Percentiles rank a stretch among this genome's conserved stretches.
Conservation (phyloP, 2,888 invertebrate genomes). For the Mesoligia furuncula region DNA sequence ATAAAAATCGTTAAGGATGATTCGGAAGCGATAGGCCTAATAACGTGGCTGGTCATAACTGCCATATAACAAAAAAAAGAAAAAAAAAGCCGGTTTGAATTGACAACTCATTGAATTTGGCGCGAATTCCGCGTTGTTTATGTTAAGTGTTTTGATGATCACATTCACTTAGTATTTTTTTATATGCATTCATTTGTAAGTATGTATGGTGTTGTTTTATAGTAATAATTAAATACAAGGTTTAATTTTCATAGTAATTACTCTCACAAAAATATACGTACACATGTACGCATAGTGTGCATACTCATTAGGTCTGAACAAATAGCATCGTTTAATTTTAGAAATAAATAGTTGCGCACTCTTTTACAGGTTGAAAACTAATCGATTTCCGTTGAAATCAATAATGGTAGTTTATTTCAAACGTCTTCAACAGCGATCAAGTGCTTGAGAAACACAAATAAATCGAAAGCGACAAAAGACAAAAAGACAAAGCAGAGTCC, state of each 20-base stretch:
- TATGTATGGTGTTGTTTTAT: neutral
- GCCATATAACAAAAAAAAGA: neutral
- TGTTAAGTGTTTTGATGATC: neutral
- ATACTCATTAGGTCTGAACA: neutral
- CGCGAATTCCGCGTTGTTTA: neutral
- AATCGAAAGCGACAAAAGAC: constrained; percentile 25
- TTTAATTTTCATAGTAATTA: neutral
- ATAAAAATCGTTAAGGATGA: constrained; percentile 68
- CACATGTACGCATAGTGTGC: neutral
- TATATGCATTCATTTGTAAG: neutral
- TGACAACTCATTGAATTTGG: neutral
- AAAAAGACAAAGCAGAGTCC: constrained; percentile 35
- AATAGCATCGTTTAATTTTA: neutral
- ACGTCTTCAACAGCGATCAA: constrained; percentile 31
- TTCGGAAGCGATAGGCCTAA: constrained; percentile 59
- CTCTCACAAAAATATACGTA: neutral
- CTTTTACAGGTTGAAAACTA: neutral
- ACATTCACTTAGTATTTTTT: neutral
- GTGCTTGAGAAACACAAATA: constrained; percentile 30
- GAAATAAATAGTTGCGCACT: neutral
- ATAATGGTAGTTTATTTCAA: neutral
- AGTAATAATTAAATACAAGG: no score
- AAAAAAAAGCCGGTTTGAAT: neutral
- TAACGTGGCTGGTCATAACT: constrained; percentile 4
- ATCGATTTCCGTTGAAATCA: neutral